Evolutionary conservation across 2,113 vertebrate genomes (phyloP).

Genomic region (Leptocoma aspasia): DNA sequence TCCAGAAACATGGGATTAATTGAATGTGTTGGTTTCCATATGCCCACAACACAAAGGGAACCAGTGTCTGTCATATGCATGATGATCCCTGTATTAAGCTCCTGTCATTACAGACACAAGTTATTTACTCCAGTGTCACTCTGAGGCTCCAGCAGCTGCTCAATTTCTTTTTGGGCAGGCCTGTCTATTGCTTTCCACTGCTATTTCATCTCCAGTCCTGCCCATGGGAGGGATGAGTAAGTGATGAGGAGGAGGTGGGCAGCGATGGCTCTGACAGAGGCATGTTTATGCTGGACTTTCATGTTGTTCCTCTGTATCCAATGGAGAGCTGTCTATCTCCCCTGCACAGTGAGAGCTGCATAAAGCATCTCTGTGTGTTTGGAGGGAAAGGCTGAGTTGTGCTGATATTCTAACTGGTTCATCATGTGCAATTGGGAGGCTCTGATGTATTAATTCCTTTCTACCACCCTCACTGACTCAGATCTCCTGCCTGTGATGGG

Average conservation of each 20-base stretch:
- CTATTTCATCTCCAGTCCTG: background rate
- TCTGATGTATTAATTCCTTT: conserved; percentile 13
- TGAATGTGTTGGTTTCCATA: background rate
- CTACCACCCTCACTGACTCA: conserved; percentile 17
- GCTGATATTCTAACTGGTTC: background rate
- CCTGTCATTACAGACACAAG: background rate
- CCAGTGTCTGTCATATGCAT: background rate
- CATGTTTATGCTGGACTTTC: conserved; percentile 32
- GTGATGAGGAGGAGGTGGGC: conserved; percentile 7
- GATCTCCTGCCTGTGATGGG: background rate
- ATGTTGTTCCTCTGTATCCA: background rate
- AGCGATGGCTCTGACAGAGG: background rate
- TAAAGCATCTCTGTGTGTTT: background rate
- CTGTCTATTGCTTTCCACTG: background rate
- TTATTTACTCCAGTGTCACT: background rate
- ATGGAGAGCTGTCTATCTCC: background rate
- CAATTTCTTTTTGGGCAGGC: background rate
- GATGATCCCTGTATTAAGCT: background rate
- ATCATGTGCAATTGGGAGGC: background rate
- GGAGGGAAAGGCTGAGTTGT: background rate
- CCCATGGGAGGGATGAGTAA: conserved; percentile 28
- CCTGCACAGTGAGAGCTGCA: background rate
- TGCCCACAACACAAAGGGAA: background rate
- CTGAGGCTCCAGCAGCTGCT: background rate
- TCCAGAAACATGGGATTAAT: background rate